Evolutionary conservation across 2,888 invertebrate species (phyloP).

Genomic region (Sepiola atlantica): DNA sequence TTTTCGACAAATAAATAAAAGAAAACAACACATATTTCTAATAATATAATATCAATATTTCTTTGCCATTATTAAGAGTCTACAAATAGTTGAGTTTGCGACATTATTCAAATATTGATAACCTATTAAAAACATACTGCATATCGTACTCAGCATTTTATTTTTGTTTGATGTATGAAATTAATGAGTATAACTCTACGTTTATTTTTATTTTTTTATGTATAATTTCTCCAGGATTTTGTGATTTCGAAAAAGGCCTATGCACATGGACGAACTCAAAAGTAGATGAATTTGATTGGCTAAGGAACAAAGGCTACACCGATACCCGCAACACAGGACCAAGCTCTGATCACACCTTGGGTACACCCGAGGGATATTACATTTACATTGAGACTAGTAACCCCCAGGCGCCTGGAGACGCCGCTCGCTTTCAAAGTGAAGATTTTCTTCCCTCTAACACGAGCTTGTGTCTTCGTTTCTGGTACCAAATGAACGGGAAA

Average conservation of each 20-base stretch:
- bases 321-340: conserved; percentile 68
- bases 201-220: too few relatives aligned
- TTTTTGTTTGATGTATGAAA: too few relatives aligned
- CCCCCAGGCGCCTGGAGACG: conserved; percentile 58
- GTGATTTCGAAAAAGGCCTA: conserved; percentile 71
- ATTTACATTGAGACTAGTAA: conserved; percentile 66
- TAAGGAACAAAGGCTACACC: conserved; percentile 61
- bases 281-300: conserved; percentile 71
- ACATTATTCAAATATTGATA: too few relatives aligned
- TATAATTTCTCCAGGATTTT: conserved; percentile 58
- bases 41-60: too few relatives aligned
- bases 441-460: conserved; percentile 53
- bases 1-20: too few relatives aligned
- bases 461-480: conserved; percentile 37
- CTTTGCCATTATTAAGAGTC: too few relatives aligned
- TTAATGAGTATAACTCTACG: too few relatives aligned
- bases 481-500: conserved; percentile 40
- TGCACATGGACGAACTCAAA: conserved; percentile 69
- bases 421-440: conserved; percentile 64
- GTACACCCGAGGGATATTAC: conserved; percentile 62
- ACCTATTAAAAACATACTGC: too few relatives aligned
- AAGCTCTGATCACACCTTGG: conserved; percentile 60
- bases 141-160: too few relatives aligned
- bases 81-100: too few relatives aligned
- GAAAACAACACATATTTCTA: too few relatives aligned